Evolutionary conservation across 2,113 vertebrate species (phyloP), one percentile per base, ranked within the genome.

Genomic region (Coregonus clupeaformis): DNA sequence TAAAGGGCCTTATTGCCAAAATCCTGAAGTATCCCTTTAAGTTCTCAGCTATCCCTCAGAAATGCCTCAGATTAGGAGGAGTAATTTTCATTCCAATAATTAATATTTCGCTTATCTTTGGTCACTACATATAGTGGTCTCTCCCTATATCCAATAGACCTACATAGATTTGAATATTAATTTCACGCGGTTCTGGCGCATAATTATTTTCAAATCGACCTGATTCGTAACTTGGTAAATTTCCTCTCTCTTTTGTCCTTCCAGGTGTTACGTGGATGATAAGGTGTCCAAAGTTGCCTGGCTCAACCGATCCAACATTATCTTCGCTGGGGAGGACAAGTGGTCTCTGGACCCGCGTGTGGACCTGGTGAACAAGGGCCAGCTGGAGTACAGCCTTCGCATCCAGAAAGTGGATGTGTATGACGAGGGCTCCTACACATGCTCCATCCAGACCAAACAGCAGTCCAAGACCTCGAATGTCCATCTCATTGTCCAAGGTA

Each of bases 221-320:
- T 52, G 49, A 52, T 52, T 52, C 12, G 16, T 52, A 52, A 52
- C 16, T 52, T 42, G 9, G 36, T 42, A 11, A 3, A 52, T 52
- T 52, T 18, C 25, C 11, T 65, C 6, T 13, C 22, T 75, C 22
- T 5, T 67, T 69, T 24, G 0, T 42, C 75, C 55, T 25, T 77
- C 2, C 90, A 99, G 98, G 93, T 99, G 98, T 86, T 96, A 97
- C 68, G 96, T 99, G 91, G 97, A 99, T 91, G 97, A 99, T 88
- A 98, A 95, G 90, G 96, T 96, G 87, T 98, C 97, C 9, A 98
- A 96, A 86, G 98, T 99, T 88, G 98, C 98, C 79, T 99, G 98
- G 98, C 94, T 99, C 91, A 99, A 99, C 91, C 97, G 97, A 88
- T 99, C 98, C 0, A 98, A 97, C 87, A 99, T 99, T 92, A 99